A percentile compares a stretch with the other conserved stretches of the same genome.
phyloP scores from a whole-genome alignment of 2,888 invertebrate genomes.

The Aproaerema taeniolella region DNA sequence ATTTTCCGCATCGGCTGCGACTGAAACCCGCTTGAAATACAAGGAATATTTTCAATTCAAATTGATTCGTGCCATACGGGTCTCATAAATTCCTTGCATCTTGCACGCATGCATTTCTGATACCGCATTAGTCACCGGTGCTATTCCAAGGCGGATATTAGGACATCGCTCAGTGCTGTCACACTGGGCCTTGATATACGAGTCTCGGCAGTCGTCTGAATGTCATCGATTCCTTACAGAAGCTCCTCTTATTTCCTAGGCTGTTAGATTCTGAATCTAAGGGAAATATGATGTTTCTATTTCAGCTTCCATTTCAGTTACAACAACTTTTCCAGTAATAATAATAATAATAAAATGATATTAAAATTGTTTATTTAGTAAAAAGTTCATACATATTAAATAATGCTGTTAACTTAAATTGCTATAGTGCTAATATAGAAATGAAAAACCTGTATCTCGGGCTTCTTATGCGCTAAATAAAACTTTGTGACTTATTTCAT shows the following conservation, averaged over 20 bases:
- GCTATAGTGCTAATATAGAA: too few species aligned
- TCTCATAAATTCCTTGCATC: conserved; percentile 11
- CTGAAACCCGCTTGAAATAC: conserved; percentile 5
- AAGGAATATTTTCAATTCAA: conserved; percentile 7
- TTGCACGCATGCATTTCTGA: conserved; percentile 11
- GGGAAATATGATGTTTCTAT: too few species aligned
- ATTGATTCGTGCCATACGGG: conserved; percentile 9
- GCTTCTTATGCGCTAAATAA: too few species aligned
- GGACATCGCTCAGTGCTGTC: conserved; percentile 50
- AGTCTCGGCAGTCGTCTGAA: conserved; percentile 5
- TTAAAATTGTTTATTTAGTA: too few species aligned
- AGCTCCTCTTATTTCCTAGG: conserved; percentile 5
- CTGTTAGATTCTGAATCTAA: too few species aligned
- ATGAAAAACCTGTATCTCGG: too few species aligned
- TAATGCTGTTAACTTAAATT: too few species aligned
- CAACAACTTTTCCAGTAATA: too few species aligned
- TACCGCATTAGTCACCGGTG: conserved; percentile 23
- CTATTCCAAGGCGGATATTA: conserved; percentile 64
- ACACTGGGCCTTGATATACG: conserved; percentile 10
- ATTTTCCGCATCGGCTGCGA: conserved; percentile 2
- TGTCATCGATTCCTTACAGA: conserved; percentile 11
- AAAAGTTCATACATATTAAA: too few species aligned
- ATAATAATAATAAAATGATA: too few species aligned
- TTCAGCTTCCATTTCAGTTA: too few species aligned
- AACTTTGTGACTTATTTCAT: too few species aligned